Evolutionary conservation across 2,888 invertebrate genomes (phyloP).

Genomic region (Drosophila fulvimacula): DNA sequence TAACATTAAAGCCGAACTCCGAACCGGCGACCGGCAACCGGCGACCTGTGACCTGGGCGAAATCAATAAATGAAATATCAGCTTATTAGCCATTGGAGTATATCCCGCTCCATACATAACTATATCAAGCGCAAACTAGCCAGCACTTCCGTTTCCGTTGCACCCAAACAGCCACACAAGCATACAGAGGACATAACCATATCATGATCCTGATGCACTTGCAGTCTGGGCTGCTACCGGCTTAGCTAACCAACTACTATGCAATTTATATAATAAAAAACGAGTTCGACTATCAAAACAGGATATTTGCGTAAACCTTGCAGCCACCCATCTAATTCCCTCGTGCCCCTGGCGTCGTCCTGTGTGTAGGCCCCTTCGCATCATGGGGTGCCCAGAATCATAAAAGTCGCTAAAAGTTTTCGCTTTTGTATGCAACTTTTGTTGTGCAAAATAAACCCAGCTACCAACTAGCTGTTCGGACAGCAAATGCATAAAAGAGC

Average conservation of each 20-base stretch:
- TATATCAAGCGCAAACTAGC: constrained; percentile 81
- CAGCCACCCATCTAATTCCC: constrained; percentile 7
- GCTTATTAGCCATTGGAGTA: constrained; percentile 57
- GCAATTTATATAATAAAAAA: constrained; percentile 74
- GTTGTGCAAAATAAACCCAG: constrained; percentile 37
- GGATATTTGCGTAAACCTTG: constrained; percentile 62
- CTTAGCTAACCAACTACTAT: constrained; percentile 60
- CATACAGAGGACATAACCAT: constrained; percentile 28
- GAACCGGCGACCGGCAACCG: constrained; percentile 8
- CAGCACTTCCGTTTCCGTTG: constrained; percentile 82
- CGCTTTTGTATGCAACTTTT: constrained; percentile 58
- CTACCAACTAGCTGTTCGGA: constrained; percentile 16
- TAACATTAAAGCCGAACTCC: constrained; percentile 36
- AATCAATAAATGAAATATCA: constrained; percentile 77
- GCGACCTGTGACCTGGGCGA: constrained; percentile 36
- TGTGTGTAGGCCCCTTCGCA: constrained; percentile 1
- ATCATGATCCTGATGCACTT: constrained; percentile 40
- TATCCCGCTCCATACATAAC: constrained; percentile 40
- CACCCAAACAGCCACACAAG: constrained; percentile 51
- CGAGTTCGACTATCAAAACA: constrained; percentile 70
- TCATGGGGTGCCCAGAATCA: constrained; percentile 34
- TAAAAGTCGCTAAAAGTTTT: constrained; percentile 67
- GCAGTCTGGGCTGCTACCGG: constrained; percentile 68
- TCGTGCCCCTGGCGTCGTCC: neutral
- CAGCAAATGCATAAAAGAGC: constrained; percentile 49